These are phyloP conservation scores for Aphaenogaster rudis DNA, from an alignment of 1,140 invertebrate genomes.

Conservation along the genomic window DNA sequence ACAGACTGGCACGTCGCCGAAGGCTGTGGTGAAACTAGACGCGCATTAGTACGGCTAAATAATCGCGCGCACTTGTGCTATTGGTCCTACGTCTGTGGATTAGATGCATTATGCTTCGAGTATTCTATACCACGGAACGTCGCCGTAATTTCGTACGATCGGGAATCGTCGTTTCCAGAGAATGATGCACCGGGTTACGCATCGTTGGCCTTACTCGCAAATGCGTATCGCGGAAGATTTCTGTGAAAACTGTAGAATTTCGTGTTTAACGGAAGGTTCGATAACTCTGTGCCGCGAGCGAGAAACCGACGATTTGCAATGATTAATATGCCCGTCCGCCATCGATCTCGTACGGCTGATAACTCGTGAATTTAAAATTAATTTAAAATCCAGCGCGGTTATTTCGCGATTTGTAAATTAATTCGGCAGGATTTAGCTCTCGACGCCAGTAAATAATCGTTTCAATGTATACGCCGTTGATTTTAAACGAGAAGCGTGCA, in stretches of 20 bases:
- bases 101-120: constrained; percentile 45
- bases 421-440: constrained; percentile 51
- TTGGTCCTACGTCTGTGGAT: constrained; percentile 36
- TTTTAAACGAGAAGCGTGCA: constrained; percentile 33
- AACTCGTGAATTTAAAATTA: constrained; percentile 50
- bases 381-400: constrained; percentile 59
- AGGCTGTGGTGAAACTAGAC: constrained; percentile 56
- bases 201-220: background rate
- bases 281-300: background rate
- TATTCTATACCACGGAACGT: constrained; percentile 33
- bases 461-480: constrained; percentile 50
- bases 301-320: constrained; percentile 1
- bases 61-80: constrained; percentile 40
- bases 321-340: constrained; percentile 38
- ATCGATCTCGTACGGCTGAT: constrained; percentile 18
- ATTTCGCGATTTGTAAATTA: constrained; percentile 57
- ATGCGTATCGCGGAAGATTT: background rate
- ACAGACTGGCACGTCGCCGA: constrained; percentile 67
- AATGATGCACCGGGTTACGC: background rate
- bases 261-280: background rate
- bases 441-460: constrained; percentile 51
- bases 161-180: background rate
- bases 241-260: constrained; percentile 13
- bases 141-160: background rate
- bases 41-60: constrained; percentile 54